Evolutionary conservation across 53 echinoderm and acorn worm species (phyloP), one percentile per base, ranked within the genome.

Genomic region (Mesocentrotus franciscanus): DNA sequence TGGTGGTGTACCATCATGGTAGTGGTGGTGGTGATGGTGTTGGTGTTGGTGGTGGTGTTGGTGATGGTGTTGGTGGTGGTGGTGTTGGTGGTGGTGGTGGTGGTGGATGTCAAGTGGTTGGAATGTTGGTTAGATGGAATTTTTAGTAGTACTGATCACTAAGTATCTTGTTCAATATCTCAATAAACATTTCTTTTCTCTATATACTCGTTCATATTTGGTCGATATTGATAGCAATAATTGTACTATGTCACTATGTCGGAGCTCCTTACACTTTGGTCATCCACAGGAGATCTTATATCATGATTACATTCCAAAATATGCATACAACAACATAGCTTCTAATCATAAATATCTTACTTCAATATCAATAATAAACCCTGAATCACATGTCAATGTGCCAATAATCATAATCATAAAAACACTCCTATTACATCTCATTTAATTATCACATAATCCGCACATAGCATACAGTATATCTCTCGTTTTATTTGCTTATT

Each of bases 361-460:
- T 30, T 32, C 8, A 22, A 8, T 4, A 39, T 20, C 36, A 10
- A 81, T 0, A 33, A 49, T 20, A 81, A 17, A 81, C 8, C 17
- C 16, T 81, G 81, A 42, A 39, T 22, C 81, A 36, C 81, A 20
- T 42, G 81, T 39, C 81, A 81, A 18, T 81, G 81, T 81, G 81
- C 81, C 81, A 81, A 81, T 49, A 49, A 49, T 76, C 20, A 81
- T 42, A 42, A 81, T 81, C 16, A 39, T 81, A 81, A 81, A 81
- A 12, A 10, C 76, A 76, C 33, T 14, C 15, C 13, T 30, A 10
- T 18, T 36, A 16, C 18, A 39, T 20, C 36, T 81, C 81, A 81
- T 29, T 36, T 22, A 39, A 4, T 20, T 81, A 49, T 20, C 64
- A 20, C 64, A 18, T 22, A 18, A 81, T 39, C 81, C 42, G 81